Evolutionary conservation across 2,113 vertebrate genomes (phyloP), one percentile per base, ranked within the genome.

Genomic region (Phyllostomus hastatus): DNA sequence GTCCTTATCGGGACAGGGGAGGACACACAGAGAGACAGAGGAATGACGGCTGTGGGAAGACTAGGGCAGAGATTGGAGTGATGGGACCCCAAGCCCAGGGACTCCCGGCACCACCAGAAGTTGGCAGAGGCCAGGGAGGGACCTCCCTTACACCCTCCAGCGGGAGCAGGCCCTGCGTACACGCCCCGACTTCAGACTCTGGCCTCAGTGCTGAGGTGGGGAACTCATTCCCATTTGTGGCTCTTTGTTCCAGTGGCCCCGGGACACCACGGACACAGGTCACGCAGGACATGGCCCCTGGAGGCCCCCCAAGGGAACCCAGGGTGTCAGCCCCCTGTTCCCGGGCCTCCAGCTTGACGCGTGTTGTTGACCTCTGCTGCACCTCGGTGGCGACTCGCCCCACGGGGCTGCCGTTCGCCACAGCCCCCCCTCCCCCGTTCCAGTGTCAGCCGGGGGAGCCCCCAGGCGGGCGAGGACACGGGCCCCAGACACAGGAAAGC

Each of bases 261-360:
- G 4, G 38, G 90, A 69, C 28, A 3, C 0, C 1, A 3, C 0
- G 0, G 12, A 16, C 0, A 22, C 52, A n/a, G 31, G 33, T 12
- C 10, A 1, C 5, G 5, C 0, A 19, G 35, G 6, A 10, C 10
- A 75, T 50, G 6, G 24, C 9, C 7, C 11, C 7, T 5, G 4
- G 7, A 24, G 41, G 24, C 7, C 57, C 46, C 46, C 28, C 50
- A 10, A 35, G 33, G 28, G 35, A 7, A 9, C 0, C 38, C 41
- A 4, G 1, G 69, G 0, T 2, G 35, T 22, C 19, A 9, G 1
- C 12, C 4, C 10, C 12, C 5, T 0, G 0, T 1, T 7, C 22
- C 20, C 17, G 7, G 10, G 35, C 20, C 7, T 15, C 17, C 5
- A 10, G 41, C 2, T 7, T 9, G 31, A 10, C 10, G 6, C 1